phyloP scores from a whole-genome alignment of 2,888 invertebrate genomes.

The Trilocha varians region DNA sequence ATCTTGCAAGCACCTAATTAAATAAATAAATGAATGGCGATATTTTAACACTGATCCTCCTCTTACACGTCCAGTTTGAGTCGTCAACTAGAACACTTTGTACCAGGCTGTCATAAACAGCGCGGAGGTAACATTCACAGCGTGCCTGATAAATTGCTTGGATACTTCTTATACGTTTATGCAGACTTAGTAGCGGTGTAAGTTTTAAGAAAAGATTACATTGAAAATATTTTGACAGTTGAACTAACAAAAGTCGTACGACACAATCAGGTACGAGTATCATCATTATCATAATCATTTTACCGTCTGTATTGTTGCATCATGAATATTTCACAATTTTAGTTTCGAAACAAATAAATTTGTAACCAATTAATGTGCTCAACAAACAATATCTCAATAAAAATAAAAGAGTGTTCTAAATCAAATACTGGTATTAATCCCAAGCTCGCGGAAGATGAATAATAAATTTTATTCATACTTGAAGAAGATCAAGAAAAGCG shows the following conservation, averaged over 20 bases:
- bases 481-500: conserved; percentile 61
- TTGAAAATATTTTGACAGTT: too few species aligned
- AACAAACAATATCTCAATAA: too few species aligned
- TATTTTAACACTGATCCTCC: conserved; percentile 11
- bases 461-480: conserved; percentile 43
- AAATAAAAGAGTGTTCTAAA: too few species aligned
- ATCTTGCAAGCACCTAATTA: conserved; percentile 11
- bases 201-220: conserved; percentile 39
- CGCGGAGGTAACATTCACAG: conserved; percentile 24
- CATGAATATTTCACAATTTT: too few species aligned
- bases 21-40: not conserved
- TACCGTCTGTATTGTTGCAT: too few species aligned
- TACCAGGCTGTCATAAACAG: conserved; percentile 48
- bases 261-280: too few species aligned
- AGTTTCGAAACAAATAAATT: too few species aligned
- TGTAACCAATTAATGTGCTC: too few species aligned
- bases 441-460: conserved; percentile 50
- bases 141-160: conserved; percentile 20
- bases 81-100: conserved; percentile 69
- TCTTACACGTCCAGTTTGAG: conserved; percentile 54
- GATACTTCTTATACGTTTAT: conserved; percentile 29
- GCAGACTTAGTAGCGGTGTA: conserved; percentile 36
- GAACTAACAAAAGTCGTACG: too few species aligned
- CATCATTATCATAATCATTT: too few species aligned
- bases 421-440: too few species aligned